Evolutionary conservation across 2,888 invertebrate species (phyloP).

Genomic region (Periphyllus acericola): DNA sequence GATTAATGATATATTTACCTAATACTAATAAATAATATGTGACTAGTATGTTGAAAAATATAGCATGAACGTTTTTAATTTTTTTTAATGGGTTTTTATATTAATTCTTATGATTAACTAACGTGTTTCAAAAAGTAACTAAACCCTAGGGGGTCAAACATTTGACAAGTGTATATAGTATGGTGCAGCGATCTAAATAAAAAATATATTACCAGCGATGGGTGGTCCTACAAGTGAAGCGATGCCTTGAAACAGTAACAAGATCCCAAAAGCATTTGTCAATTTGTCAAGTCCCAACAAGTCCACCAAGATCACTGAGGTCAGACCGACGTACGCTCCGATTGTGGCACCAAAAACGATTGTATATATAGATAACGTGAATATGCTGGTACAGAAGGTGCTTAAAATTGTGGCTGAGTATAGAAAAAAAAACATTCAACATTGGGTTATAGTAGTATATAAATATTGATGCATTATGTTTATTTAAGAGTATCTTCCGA

Average conservation of each 20-base stretch:
- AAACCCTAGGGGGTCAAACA: not conserved
- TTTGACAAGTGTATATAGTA: not conserved
- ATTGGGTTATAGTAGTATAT: conserved; percentile 4
- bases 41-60: not conserved
- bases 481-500: not conserved
- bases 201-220: conserved; percentile 78
- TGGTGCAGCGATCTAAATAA: not conserved
- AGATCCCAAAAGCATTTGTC: conserved; percentile 94
- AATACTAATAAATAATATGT: no score
- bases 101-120: not conserved
- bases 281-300: conserved; percentile 90
- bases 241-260: conserved; percentile 92
- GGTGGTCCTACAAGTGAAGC: conserved; percentile 94
- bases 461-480: not conserved
- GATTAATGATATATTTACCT: not conserved
- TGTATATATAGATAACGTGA: conserved; percentile 80
- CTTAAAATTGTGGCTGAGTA: conserved; percentile 83
- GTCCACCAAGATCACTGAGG: conserved; percentile 94
- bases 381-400: conserved; percentile 79
- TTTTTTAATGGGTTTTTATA: not conserved
- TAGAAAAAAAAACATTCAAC: conserved; percentile 43
- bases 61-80: not conserved
- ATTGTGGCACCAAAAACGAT: conserved; percentile 88
- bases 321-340: conserved; percentile 96
- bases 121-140: not conserved